Evolutionary conservation across 2,797 vertebrate genomes (phyloP), one percentile per base, ranked within the genome.

Genomic region (Artibeus lituratus): DNA sequence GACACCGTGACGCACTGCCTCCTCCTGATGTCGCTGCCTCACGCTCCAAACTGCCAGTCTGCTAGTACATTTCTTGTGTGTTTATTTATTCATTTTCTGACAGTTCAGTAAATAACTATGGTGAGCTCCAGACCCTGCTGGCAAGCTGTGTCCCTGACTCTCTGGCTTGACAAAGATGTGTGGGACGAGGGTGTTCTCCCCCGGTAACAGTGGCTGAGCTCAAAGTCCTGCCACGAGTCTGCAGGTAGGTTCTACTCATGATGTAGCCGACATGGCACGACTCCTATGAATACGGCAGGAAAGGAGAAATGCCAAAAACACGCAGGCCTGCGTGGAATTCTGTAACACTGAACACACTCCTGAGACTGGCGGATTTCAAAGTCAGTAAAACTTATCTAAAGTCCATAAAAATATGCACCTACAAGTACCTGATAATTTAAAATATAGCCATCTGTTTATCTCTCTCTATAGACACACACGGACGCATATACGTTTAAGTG

Each of bases 1-100:
- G 35, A 18, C 39, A 35, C n/a, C 8, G 0, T 26, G 29, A 53
- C 4, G 21, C 14, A 16, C 29, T 5, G 11, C 11, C 10, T 19
- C 83, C 22, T 35, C 53, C 39, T 29, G 53, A 21, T 10, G 78
- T 53, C 8, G 3, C 19, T 7, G n/a, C 22, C 82, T 53, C 51
- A 1, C 1, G 35, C 35, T 67, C 39, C 12, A 22, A 5, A 32
- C 49, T 18, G 57, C 18, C 10, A 44, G 77, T 7, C 18, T 7
- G 12, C 29, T 9, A 35, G 77, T 53, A 69, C 35, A 21, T 72
- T 55, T 67, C 73, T 67, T n/a, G n/a, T 74, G 29, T 76, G 39
- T 26, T 67, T 88, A 24, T 87, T 85, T 82, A 85, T 35, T 85
- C 83, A 53, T 69, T 96, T 90, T 47, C 82, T 81, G 83, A 86